These are phyloP conservation scores for Allygus modestus DNA, from an alignment of 2,888 invertebrate species.

Conservation along the genomic window DNA sequence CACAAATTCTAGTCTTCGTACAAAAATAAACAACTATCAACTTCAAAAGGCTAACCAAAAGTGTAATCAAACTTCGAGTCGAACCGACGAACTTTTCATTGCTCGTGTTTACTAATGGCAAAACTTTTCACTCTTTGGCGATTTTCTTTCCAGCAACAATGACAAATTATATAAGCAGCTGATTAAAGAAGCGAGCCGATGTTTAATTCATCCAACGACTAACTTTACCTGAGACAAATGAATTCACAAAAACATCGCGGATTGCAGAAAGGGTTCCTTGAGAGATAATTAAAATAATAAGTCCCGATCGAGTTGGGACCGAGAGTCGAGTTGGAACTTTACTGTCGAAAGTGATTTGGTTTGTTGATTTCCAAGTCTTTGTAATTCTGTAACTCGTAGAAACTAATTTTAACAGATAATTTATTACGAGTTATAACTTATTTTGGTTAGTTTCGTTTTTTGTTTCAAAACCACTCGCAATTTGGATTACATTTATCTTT, in stretches of 20 bases:
- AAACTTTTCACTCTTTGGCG: conserved; percentile 37
- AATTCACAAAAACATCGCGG: conserved; percentile 47
- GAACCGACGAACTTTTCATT: background rate
- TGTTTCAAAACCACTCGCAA: too few relatives aligned
- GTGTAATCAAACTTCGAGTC: background rate
- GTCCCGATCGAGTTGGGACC: conserved; percentile 30
- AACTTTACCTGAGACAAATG: conserved; percentile 56
- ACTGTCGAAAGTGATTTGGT: conserved; percentile 16
- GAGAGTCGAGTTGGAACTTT: conserved; percentile 17
- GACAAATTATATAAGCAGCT: conserved; percentile 52
- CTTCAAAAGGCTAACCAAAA: background rate
- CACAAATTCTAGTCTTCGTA: too few relatives aligned
- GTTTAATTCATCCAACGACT: conserved; percentile 48
- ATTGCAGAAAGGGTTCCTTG: conserved; percentile 21
- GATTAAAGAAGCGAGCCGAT: conserved; percentile 54
- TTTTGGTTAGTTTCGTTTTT: too few relatives aligned
- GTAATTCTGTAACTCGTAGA: background rate
- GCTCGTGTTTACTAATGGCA: conserved; percentile 11
- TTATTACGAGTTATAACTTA: too few relatives aligned
- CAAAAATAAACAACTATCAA: too few relatives aligned
- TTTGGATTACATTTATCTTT: too few relatives aligned
- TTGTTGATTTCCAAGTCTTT: conserved; percentile 45
- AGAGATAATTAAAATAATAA: conserved; percentile 46
- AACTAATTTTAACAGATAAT: background rate
- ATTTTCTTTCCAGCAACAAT: conserved; percentile 46